Percentiles rank a stretch among this genome's conserved stretches.
Evolutionary conservation across 2,888 invertebrate species (phyloP).

Genomic region (Thereva unica): DNA sequence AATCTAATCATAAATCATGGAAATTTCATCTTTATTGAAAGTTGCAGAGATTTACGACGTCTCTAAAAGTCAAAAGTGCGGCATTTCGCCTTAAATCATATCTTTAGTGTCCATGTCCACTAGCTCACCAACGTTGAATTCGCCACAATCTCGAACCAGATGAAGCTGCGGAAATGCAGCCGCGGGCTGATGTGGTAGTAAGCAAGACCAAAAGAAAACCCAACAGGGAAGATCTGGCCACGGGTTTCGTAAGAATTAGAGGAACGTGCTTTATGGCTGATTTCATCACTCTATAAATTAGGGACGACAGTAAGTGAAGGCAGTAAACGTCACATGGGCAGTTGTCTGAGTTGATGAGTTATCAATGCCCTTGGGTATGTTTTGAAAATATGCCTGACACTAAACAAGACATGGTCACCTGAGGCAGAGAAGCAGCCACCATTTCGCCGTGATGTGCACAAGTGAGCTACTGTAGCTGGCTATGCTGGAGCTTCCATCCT

Average conservation of each 20-base stretch:
- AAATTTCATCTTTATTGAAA: conserved; percentile 26
- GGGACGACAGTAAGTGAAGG: conserved; percentile 16
- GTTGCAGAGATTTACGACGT: conserved; percentile 22
- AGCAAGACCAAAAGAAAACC: neutral
- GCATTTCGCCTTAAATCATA: conserved; percentile 25
- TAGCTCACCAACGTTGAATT: neutral
- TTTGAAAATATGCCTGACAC: neutral
- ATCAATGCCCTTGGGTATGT: conserved; percentile 5
- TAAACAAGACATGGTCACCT: neutral
- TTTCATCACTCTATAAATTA: conserved; percentile 33
- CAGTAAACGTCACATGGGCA: conserved; percentile 20
- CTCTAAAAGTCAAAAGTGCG: conserved; percentile 28
- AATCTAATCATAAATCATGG: conserved; percentile 30
- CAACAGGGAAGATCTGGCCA: neutral
- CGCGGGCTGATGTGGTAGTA: neutral
- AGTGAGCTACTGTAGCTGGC: conserved; percentile 2
- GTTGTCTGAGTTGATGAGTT: conserved; percentile 23
- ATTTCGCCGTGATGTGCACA: neutral
- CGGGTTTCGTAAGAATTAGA: conserved; percentile 23
- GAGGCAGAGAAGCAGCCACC: neutral
- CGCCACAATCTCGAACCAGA: conserved; percentile 3
- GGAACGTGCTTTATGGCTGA: conserved; percentile 25
- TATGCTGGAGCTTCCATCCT: neutral
- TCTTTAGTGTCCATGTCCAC: no score
- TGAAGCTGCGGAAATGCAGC: neutral